Percentiles rank a stretch among this genome's conserved stretches.
phyloP scores from a whole-genome alignment of 2,888 invertebrate genomes.

The Cosmorhoe ocellata region DNA sequence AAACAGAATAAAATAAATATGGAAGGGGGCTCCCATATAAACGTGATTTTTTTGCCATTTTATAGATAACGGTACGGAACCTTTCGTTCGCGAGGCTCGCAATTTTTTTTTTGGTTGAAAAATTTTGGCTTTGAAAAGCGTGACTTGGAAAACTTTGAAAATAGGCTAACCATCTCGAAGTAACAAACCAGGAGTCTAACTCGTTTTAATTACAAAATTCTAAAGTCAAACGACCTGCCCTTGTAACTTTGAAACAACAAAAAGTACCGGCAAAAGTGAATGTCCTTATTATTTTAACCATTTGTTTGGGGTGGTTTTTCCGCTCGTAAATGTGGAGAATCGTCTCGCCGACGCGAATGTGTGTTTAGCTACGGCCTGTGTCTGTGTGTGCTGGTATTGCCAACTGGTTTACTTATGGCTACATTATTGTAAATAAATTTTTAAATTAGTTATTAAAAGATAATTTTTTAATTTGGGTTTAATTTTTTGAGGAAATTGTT shows the following conservation, averaged over 20 bases:
- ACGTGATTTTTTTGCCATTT: no score
- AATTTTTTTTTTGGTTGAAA: no score
- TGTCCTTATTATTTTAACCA: conserved; percentile 74
- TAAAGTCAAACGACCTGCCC: conserved; percentile 36
- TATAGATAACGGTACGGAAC: no score
- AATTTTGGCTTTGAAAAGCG: background rate
- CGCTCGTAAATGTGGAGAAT: conserved; percentile 60
- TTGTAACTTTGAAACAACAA: conserved; percentile 50
- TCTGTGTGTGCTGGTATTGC: conserved; percentile 55
- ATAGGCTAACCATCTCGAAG: background rate
- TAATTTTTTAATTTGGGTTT: no score
- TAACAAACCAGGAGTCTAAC: background rate
- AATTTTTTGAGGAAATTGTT: no score
- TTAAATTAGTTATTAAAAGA: no score
- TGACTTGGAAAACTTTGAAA: background rate
- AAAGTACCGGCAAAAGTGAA: conserved; percentile 61
- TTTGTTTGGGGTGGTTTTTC: conserved; percentile 77
- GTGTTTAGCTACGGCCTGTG: conserved; percentile 53
- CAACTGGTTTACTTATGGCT: conserved; percentile 9
- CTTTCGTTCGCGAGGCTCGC: no score
- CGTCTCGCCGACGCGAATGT: conserved; percentile 64
- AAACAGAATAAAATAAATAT: no score
- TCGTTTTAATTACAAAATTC: conserved; percentile 27
- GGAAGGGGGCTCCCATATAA: no score
- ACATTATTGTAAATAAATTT: conserved; percentile 2